Percentiles rank a stretch among this genome's conserved stretches.
Conservation (phyloP, 2,797 vertebrate species). For the Decapterus maruadsi region DNA sequence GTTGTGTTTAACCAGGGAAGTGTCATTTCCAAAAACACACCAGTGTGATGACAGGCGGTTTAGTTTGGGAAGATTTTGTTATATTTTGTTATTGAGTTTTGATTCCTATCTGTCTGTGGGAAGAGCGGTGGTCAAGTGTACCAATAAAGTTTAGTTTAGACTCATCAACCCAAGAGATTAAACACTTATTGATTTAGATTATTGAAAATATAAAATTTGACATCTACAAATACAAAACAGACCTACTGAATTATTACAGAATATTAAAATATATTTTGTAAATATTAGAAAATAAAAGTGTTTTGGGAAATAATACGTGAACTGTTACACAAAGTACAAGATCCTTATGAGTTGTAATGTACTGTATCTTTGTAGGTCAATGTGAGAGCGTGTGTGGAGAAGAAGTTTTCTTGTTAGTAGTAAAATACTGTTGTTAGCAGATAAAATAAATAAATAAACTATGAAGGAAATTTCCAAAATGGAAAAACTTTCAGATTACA, state of each 20-base stretch:
- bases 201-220: neutral
- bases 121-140: neutral
- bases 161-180: too few species aligned
- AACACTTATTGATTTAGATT: neutral
- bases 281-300: too few species aligned
- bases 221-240: neutral
- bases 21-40: neutral
- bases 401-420: too few species aligned
- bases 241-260: neutral
- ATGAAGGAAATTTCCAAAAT: too few species aligned
- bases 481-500: too few species aligned
- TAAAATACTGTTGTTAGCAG: too few species aligned
- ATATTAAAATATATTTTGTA: neutral
- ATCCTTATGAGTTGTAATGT: too few species aligned
- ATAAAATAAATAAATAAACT: too few species aligned
- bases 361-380: too few species aligned
- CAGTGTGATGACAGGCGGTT: slow-evolving; percentile 1
- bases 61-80: neutral
- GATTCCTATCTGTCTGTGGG: neutral
- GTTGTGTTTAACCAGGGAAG: slow-evolving; percentile 33
- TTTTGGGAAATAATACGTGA: too few species aligned
- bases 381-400: too few species aligned
- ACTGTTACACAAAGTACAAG: too few species aligned
- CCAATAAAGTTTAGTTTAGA: neutral
- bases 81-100: slow-evolving; percentile 7